Evolutionary conservation across 2,888 invertebrate species (phyloP).

Genomic region (Pollenia griseotomentosa): DNA sequence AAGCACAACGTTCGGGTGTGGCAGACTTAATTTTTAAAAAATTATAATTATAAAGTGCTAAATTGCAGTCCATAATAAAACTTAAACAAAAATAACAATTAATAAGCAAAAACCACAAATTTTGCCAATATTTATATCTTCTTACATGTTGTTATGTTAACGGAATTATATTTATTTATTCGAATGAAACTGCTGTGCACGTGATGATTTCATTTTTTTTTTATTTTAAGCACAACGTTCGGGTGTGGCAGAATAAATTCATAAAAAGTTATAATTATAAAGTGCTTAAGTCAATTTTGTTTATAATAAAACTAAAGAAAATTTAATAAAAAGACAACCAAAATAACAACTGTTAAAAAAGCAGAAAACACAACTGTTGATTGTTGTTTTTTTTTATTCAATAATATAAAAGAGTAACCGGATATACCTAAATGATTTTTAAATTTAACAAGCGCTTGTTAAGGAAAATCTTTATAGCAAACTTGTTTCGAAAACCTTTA

Average conservation of each 20-base stretch:
- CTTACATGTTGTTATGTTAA: background rate
- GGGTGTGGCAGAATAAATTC: constrained; percentile 41
- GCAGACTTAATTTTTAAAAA: constrained; percentile 22
- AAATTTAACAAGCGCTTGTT: too few species aligned
- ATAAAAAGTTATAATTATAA: constrained; percentile 31
- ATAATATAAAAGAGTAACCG: too few species aligned
- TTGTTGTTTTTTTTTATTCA: too few species aligned
- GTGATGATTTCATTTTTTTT: constrained; percentile 1
- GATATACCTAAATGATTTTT: too few species aligned
- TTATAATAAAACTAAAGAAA: background rate
- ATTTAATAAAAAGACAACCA: background rate
- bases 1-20: constrained; percentile 41
- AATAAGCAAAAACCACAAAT: background rate
- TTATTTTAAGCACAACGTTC: constrained; percentile 18
- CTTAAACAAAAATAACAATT: background rate
- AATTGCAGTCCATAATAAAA: background rate
- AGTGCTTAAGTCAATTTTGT: constrained; percentile 8
- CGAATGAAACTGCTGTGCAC: constrained; percentile 3
- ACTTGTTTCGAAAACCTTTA: too few species aligned
- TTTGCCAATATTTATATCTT: too few species aligned
- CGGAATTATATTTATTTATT: constrained; percentile 7
- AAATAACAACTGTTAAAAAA: background rate
- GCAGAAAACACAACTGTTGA: too few species aligned
- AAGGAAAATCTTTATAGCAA: too few species aligned
- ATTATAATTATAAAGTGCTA: constrained; percentile 26